A percentile compares a stretch with the other conserved stretches of the same genome.
Evolutionary conservation across 2,888 invertebrate genomes (phyloP).

Genomic region (Monopis laevigella): DNA sequence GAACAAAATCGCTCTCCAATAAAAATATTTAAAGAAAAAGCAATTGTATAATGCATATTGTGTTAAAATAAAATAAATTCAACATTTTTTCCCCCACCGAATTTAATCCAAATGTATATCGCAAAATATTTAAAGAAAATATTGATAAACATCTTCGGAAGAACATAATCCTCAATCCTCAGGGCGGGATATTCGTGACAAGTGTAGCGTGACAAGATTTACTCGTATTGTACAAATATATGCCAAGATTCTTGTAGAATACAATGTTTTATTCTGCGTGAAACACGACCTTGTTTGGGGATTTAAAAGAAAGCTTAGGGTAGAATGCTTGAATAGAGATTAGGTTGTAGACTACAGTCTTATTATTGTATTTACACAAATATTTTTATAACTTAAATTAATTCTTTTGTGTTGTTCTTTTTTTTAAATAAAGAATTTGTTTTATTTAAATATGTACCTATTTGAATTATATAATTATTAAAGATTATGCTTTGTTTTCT

Average conservation of each 20-base stretch:
- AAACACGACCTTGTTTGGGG: not conserved
- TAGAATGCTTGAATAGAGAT: not conserved
- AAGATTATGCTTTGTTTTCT: too few relatives aligned
- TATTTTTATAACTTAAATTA: too few relatives aligned
- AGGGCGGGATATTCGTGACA: conserved; percentile 46
- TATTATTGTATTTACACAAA: too few relatives aligned
- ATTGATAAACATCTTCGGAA: conserved; percentile 24
- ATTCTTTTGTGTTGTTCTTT: too few relatives aligned
- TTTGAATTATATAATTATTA: too few relatives aligned
- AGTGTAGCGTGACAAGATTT: conserved; percentile 61
- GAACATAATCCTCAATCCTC: conserved; percentile 45
- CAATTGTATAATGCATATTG: too few relatives aligned
- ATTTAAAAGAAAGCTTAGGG: conserved; percentile 1
- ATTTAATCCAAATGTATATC: conserved; percentile 11
- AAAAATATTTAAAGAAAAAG: too few relatives aligned
- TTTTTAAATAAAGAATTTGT: too few relatives aligned
- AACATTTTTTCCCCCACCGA: too few relatives aligned
- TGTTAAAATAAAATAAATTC: too few relatives aligned
- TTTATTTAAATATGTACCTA: too few relatives aligned
- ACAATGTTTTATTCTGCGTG: not conserved
- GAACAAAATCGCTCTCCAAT: too few relatives aligned
- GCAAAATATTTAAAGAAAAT: conserved; percentile 21
- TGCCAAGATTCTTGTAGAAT: not conserved
- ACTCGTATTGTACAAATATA: conserved; percentile 40
- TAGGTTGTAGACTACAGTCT: not conserved